Evolutionary conservation across 2,888 invertebrate genomes (phyloP), one percentile per base, ranked within the genome.

Genomic region (Stictocephala bisonia): DNA sequence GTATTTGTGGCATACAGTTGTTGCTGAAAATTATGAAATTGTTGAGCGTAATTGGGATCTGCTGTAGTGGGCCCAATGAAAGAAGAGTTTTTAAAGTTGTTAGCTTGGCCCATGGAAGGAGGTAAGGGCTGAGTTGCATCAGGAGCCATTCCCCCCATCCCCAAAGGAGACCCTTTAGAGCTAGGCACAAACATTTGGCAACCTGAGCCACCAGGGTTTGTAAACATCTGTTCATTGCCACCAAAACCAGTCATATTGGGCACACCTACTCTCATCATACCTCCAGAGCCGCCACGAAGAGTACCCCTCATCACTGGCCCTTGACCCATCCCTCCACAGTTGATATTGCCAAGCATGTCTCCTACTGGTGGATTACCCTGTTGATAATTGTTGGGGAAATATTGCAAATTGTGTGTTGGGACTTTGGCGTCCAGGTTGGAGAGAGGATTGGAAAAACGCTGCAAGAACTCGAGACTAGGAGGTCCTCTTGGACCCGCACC

Each of bases 21-120:
- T 84, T 96, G 96, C 83, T 96, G 96, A 87, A 96, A 96, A 86
- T 96, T 94, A 85, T 96, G 96, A 86, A 93, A 96, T 87, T 96
- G 96, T 84, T 95, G 95, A 82, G 95, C 96, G 86, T 96, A 96
- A 83, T 94, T 94, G 13, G 96, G 93, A 85, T 96, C 96, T 56
- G 92, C 91, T 74, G 95, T 93, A 27, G 91, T 92, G 7, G 94
- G 94, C 27, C 93, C 93, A 72, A 93, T 91, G 83, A 94, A 95
- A 3, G 90, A 88, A 48, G 86, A 85, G 78, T 90, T 91, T 83
- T 93, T 93, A 85, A 92, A 93, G 66, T 81, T 83, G 79, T 85
- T 86, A 75, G 88, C 88, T 60, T 91, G 91, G 56, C 91, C 91
- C 91, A 93, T 92, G 24, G 91, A 91, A 18, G 93, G 92, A 40